These are phyloP conservation scores for Anniella stebbinsi DNA, from an alignment of 2,797 vertebrate genomes.

Conservation along the genomic window DNA sequence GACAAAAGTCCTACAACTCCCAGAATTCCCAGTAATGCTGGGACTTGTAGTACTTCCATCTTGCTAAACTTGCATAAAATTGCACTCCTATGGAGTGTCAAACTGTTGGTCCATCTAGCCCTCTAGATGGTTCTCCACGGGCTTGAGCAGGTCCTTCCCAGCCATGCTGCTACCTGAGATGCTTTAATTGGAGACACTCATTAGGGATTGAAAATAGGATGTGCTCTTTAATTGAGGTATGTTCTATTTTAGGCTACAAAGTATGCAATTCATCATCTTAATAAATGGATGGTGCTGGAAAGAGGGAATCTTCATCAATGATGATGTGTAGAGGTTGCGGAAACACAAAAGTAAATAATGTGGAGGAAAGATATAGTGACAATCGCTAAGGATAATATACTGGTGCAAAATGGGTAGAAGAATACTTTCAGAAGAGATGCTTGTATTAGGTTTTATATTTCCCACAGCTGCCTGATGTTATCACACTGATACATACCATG, in stretches of 20 bases:
- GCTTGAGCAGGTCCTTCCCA: constrained; percentile 35
- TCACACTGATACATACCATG: not conserved
- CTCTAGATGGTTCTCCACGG: constrained; percentile 43
- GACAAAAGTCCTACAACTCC: too few relatives aligned
- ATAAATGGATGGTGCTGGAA: not conserved
- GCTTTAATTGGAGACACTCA: not conserved
- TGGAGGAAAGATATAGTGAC: not conserved
- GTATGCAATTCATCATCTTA: not conserved
- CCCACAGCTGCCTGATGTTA: not conserved
- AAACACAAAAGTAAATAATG: not conserved
- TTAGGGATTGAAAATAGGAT: not conserved
- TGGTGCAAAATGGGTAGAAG: not conserved
- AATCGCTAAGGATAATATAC: not conserved
- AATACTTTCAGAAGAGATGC: not conserved
- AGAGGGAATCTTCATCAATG: not conserved
- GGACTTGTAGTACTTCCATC: too few relatives aligned
- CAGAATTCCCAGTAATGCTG: too few relatives aligned
- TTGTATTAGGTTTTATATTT: not conserved
- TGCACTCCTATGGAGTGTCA: not conserved
- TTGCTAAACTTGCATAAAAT: too few relatives aligned
- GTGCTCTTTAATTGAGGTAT: not conserved
- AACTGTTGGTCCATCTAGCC: not conserved
- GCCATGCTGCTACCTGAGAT: not conserved
- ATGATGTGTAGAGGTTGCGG: not conserved
- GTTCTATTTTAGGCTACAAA: not conserved